Percentiles rank a stretch among this genome's conserved stretches.
Conservation (phyloP, 1,140 invertebrate species). For the Pantala flavescens region DNA sequence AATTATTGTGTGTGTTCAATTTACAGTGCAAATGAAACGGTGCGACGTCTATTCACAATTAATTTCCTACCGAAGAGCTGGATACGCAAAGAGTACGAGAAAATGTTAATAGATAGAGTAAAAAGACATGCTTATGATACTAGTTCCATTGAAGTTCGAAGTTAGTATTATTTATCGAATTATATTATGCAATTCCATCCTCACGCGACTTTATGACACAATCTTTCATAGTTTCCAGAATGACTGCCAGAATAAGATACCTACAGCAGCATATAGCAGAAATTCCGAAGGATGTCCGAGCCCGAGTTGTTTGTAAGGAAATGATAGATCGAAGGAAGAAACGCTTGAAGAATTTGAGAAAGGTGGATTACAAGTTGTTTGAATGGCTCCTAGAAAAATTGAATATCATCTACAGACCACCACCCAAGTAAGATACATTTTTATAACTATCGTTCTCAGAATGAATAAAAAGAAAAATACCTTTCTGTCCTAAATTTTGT, state of each 20-base stretch:
- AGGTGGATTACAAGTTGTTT: conserved; percentile 69
- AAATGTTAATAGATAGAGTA: background rate
- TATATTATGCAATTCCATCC: background rate
- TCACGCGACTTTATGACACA: background rate
- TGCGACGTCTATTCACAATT: background rate
- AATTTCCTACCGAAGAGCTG: background rate
- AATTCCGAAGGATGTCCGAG: background rate
- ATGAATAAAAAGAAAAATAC: background rate
- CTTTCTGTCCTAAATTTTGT: no score
- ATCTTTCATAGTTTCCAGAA: background rate
- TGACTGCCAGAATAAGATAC: background rate
- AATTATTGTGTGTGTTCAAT: background rate
- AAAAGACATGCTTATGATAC: background rate
- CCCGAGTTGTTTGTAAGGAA: conserved; percentile 46
- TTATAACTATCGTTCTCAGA: conserved; percentile 13
- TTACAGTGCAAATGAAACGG: background rate
- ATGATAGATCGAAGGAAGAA: conserved; percentile 66
- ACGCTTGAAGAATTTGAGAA: conserved; percentile 51
- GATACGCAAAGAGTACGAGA: background rate
- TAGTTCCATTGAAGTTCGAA: background rate
- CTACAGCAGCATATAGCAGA: background rate
- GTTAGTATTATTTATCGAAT: background rate
- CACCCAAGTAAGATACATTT: conserved; percentile 41
- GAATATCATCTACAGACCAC: conserved; percentile 60
- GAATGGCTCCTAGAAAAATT: conserved; percentile 77